A percentile compares a stretch with the other conserved stretches of the same genome.
Conservation (phyloP, 1,140 invertebrate species). For the Anastrepha obliqua region DNA sequence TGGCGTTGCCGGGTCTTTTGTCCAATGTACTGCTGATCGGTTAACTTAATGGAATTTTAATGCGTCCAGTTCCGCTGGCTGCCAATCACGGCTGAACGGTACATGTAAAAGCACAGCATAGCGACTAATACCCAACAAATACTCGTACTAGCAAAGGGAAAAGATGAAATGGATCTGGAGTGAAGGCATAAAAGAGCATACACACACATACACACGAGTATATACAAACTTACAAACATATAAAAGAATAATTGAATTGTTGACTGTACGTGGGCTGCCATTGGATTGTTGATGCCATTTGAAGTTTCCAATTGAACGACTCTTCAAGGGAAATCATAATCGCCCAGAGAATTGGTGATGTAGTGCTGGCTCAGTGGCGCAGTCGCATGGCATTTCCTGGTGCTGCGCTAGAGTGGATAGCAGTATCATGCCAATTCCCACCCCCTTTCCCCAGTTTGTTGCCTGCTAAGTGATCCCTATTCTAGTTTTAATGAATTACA, state of each 20-base stretch:
- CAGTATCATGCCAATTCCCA: background rate
- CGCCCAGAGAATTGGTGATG: conserved; percentile 45
- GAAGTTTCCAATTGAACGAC: conserved; percentile 41
- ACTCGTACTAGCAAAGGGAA: background rate
- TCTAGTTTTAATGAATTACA: conserved; percentile 19
- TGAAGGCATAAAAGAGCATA: background rate
- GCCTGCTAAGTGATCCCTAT: background rate
- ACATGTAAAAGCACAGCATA: background rate
- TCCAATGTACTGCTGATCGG: background rate
- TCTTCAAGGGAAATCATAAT: conserved; percentile 48
- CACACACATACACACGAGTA: background rate
- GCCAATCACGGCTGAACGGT: background rate
- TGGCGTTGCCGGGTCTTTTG: background rate
- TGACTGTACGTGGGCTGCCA: background rate
- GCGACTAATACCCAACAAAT: conserved; percentile 26
- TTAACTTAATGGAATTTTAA: conserved; percentile 39
- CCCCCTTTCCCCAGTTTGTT: background rate
- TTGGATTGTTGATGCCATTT: conserved; percentile 45
- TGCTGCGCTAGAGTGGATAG: background rate
- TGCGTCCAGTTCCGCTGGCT: conserved; percentile 27
- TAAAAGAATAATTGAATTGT: conserved; percentile 11
- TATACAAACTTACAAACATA: background rate
- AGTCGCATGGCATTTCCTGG: conserved; percentile 4
- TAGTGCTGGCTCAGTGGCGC: background rate
- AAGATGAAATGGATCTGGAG: conserved; percentile 22